Base-by-base conservation (phyloP, 2,113 vertebrate genomes). In the Prunella himalayana region DNA sequence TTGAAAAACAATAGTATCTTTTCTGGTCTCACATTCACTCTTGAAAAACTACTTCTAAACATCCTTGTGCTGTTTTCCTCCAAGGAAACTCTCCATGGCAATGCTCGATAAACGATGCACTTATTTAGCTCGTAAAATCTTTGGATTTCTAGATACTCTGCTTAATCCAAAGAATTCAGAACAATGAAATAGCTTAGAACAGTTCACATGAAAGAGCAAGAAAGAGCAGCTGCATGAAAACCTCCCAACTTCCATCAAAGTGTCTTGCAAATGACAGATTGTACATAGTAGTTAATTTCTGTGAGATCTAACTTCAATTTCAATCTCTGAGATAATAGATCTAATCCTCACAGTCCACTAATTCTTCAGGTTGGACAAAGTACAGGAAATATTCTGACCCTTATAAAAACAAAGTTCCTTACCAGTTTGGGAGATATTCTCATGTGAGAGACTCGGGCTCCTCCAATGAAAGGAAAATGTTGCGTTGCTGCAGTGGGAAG, bases 371-470 rank as follows among this genome's bases (percentile, higher is more conserved):
- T 70, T 85, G 68, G 21, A n/a, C 9, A 66, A 61, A 1, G 20
- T 30, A 49, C 39, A 37, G 53, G 31, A 94, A 81, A 90, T 60
- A 61, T 13, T 77, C 41, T 3, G 18, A 45, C 28, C 19, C 10
- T 61, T 64, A n/a, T 10, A 18, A 64, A 86, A 81, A 10, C 47
- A 21, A 66, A 88, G 20, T 18, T 83, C 42, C 57, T 83, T 18
- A 22, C 28, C 2, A 4, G 2, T 71, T 22, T 68, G 59, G 59
- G 59, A 77, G 30, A 41, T 23, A 44, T 0, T 76, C n/a, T 31
- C 2, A 0, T 7, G n/a, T 8, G 30, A 76, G 41, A 15, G 10
- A 76, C 19, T n/a, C 0, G 0, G 10, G 18, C 30, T 75, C 37
- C 33, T 42, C n/a, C 71, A 80, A 10, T 13, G 45, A 42, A 59